These are phyloP conservation scores for Rhagophthalmus giganteus DNA, from an alignment of 2,888 invertebrate genomes.

Conservation along the genomic window DNA sequence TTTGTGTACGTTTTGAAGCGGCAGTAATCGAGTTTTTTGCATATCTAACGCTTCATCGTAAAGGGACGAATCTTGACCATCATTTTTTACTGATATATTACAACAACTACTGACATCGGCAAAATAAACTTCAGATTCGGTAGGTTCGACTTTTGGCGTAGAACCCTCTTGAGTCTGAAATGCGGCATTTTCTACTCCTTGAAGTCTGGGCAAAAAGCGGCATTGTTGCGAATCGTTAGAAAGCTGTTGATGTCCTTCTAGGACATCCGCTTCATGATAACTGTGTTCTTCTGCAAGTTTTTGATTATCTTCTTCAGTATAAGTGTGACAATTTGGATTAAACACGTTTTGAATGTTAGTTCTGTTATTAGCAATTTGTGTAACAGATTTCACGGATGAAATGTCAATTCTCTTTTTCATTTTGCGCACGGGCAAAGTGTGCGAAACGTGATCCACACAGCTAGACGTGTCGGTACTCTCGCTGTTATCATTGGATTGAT, in stretches of 20 bases:
- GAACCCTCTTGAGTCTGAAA: conserved; percentile 72
- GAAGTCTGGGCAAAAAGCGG: conserved; percentile 58
- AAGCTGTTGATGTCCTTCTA: conserved; percentile 38
- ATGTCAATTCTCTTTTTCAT: conserved; percentile 60
- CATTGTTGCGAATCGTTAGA: conserved; percentile 46
- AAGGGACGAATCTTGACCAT: conserved; percentile 61
- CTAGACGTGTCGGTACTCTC: conserved; percentile 57
- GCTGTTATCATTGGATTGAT: conserved; percentile 51
- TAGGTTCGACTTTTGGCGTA: conserved; percentile 62
- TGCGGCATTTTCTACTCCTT: conserved; percentile 76
- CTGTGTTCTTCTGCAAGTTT: conserved; percentile 51
- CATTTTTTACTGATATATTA: conserved; percentile 67
- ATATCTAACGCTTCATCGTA: conserved; percentile 61
- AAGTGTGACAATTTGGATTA: conserved; percentile 40
- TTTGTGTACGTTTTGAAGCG: conserved; percentile 49
- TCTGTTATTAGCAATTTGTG: conserved; percentile 42
- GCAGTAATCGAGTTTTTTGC: conserved; percentile 50
- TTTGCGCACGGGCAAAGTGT: conserved; percentile 61
- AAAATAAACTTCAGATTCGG: conserved; percentile 83
- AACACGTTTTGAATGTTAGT: conserved; percentile 58
- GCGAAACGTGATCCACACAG: conserved; percentile 57
- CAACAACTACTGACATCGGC: conserved; percentile 86
- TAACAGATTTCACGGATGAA: conserved; percentile 54
- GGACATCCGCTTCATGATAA: conserved; percentile 49
- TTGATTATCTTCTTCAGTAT: conserved; percentile 36